Evolutionary conservation across 2,888 invertebrate genomes (phyloP).

Genomic region (Caenorhabditis macrosperma): DNA sequence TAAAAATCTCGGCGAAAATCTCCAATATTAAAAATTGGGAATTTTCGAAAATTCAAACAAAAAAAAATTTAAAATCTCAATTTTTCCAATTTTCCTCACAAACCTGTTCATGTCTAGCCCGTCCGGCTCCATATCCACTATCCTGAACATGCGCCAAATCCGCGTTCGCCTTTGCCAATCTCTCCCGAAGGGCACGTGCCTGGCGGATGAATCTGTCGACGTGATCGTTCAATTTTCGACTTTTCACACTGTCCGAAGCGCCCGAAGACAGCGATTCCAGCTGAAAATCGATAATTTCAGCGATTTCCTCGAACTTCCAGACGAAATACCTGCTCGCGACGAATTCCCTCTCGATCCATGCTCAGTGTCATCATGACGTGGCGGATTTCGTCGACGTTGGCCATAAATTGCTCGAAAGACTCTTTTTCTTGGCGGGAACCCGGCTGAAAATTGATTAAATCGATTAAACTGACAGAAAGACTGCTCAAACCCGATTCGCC

Average conservation of each 20-base stretch:
- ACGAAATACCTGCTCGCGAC: conserved; percentile 20
- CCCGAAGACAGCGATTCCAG: conserved; percentile 29
- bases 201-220: conserved; percentile 46
- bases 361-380: conserved; percentile 35
- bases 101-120: conserved; percentile 51
- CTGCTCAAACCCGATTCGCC: background rate
- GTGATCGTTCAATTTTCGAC: conserved; percentile 24
- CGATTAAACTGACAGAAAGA: background rate
- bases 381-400: conserved; percentile 32
- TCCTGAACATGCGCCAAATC: conserved; percentile 28
- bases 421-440: background rate
- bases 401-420: conserved; percentile 35
- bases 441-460: background rate
- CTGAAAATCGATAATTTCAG: conserved; percentile 14
- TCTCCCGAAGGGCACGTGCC: background rate
- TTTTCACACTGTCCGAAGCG: conserved; percentile 18
- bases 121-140: conserved; percentile 3
- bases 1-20: no score
- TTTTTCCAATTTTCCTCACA: background rate
- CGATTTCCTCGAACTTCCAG: background rate
- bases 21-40: background rate
- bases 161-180: background rate
- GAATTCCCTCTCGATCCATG: conserved; percentile 40
- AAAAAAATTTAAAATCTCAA: background rate
- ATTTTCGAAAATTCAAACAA: no score